Base-by-base conservation (phyloP, 2,113 vertebrate genomes). In the Salvelinus fontinalis region DNA sequence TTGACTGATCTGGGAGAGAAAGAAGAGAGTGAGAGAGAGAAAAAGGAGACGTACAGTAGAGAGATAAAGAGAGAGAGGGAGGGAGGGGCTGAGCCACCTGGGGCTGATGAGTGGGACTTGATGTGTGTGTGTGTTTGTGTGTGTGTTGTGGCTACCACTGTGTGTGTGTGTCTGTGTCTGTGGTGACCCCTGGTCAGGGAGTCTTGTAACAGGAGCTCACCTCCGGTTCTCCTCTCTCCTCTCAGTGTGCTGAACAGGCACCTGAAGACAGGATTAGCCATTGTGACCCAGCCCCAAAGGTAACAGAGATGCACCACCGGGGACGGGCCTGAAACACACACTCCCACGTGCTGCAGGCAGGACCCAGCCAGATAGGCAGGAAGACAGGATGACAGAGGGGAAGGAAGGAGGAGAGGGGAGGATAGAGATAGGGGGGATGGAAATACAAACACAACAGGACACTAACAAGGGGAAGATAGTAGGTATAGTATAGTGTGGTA, bases 181-280 rank as follows among this genome's bases (percentile, higher is more conserved):
- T 90, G 83, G 89, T 93, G 91, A 94, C 89, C 91, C 85, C 87
- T 86, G 87, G 91, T 91, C 90, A 87, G 86, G 88, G 81, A 89
- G 92, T 89, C 93, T 89, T 92, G 92, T 93, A 94, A 94, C 87
- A 81, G 82, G 92, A 94, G 91, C 93, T 92, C 89, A 90, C 91
- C 86, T 88, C 87, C 88, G 86, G 91, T 87, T 88, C 87, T 80
- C 76, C 79, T 88, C 89, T 86, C 88, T 89, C 81, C 88, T 92
- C 89, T 92, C 86, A 85, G 81, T 90, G 89, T 81, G 90, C 89
- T 93, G 89, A 93, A 93, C 89, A 93, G 89, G 88, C 90, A 92
- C 91, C 93, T 93, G 91, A 92, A 92, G 90, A 92, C 90, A 90
- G 91, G 92, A 93, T 91, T 91, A 91, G 85, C 85, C 77, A 85